Conservation (phyloP, 2,113 vertebrate genomes). For the Maccullochella peelii region DNA sequence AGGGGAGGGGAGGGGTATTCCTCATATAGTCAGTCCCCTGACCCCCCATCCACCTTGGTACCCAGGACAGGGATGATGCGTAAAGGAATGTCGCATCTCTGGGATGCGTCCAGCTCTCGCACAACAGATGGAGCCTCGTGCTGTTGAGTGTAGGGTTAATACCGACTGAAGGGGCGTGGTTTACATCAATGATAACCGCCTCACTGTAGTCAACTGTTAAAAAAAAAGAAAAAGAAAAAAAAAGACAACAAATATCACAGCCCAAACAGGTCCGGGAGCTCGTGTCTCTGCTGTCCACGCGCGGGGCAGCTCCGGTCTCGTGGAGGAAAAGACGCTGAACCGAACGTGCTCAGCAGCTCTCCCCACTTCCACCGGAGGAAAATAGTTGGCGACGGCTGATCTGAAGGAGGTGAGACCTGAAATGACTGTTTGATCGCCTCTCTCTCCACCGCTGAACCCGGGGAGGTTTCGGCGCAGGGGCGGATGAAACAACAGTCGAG, state of each 20-base stretch:
- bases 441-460: not conserved
- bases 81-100: constrained; percentile 71
- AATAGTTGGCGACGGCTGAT: constrained; percentile 31
- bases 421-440: constrained; percentile 32
- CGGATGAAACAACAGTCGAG: not conserved
- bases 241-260: constrained; percentile 12
- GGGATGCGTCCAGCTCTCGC: constrained; percentile 20
- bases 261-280: constrained; percentile 4
- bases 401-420: constrained; percentile 61
- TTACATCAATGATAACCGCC: constrained; percentile 68
- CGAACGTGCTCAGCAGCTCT: constrained; percentile 32
- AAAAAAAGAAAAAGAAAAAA: not conserved
- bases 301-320: constrained; percentile 12
- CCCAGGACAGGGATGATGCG: constrained; percentile 41
- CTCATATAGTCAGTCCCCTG: not conserved
- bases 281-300: not conserved
- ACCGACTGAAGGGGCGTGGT: constrained; percentile 78
- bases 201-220: constrained; percentile 63
- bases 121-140: constrained; percentile 42
- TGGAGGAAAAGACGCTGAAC: not conserved
- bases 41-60: constrained; percentile 24
- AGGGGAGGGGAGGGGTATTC: not conserved
- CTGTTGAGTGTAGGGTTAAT: constrained; percentile 78
- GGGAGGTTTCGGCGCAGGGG: constrained; percentile 12
- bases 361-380: constrained; percentile 36